Percentiles rank a stretch among this genome's conserved stretches.
These are phyloP conservation scores for Taphrorychus bicolor DNA, from an alignment of 2,888 invertebrate species.

Conservation along the genomic window DNA sequence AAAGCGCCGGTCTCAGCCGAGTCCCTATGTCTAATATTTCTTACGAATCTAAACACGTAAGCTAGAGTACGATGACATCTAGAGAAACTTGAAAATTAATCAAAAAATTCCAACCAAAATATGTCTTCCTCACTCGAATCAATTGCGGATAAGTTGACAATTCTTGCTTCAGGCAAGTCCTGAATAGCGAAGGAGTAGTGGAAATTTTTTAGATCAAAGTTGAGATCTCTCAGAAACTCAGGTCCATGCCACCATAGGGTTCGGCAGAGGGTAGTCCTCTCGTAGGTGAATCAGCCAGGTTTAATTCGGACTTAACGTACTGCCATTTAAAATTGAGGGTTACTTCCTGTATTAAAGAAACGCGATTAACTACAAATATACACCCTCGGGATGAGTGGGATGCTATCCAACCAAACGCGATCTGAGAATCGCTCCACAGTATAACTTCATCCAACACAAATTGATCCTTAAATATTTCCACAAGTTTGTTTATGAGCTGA, in stretches of 20 bases:
- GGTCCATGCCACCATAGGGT: constrained; percentile 16
- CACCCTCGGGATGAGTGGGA: constrained; percentile 23
- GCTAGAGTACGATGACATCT: constrained; percentile 19
- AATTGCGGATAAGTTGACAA: neutral
- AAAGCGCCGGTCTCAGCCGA: neutral
- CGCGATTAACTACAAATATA: constrained; percentile 36
- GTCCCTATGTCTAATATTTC: constrained; percentile 3
- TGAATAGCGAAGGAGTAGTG: neutral
- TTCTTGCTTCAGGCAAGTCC: neutral
- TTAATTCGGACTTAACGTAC: constrained; percentile 21
- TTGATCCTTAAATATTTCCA: constrained; percentile 15
- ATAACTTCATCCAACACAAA: too few species aligned
- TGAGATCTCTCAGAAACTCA: neutral
- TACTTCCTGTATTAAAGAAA: too few species aligned
- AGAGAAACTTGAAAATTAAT: constrained; percentile 22
- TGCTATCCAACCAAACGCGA: constrained; percentile 34
- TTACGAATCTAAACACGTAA: constrained; percentile 16
- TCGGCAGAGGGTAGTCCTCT: constrained; percentile 5
- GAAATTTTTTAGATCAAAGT: neutral
- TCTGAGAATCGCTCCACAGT: constrained; percentile 37
- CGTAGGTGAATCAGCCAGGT: constrained; percentile 26
- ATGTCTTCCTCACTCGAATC: neutral
- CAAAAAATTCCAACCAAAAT: constrained; percentile 15
- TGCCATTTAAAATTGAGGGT: constrained; percentile 29
- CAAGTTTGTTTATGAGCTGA: constrained; percentile 17